phyloP scores from a whole-genome alignment of 2,113 vertebrate genomes.

The Proteles cristata region DNA sequence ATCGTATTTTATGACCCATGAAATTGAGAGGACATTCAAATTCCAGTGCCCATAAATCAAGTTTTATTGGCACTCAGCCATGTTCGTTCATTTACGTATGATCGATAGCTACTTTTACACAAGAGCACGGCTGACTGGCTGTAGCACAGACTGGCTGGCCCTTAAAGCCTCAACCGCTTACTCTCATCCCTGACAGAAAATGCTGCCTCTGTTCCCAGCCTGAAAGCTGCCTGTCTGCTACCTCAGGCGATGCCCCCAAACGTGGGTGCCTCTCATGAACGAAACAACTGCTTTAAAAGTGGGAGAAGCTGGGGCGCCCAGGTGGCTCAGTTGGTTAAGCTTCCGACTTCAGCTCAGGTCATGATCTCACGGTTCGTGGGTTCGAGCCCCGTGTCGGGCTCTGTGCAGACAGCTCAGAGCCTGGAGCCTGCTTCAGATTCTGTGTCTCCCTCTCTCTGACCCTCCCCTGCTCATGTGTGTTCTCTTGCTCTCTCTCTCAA shows the following conservation, averaged over 20 bases:
- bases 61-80: neutral
- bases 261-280: accelerated
- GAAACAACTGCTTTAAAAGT: neutral
- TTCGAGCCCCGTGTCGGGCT: too few relatives aligned
- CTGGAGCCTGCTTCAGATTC: too few relatives aligned
- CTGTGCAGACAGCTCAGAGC: too few relatives aligned
- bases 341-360: too few relatives aligned
- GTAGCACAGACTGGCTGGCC: accelerated
- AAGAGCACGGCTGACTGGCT: accelerated
- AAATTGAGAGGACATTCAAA: accelerated
- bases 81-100: accelerated
- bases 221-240: neutral
- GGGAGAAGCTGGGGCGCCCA: neutral
- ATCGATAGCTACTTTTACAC: accelerated
- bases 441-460: too few relatives aligned
- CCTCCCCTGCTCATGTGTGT: too few relatives aligned
- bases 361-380: too few relatives aligned
- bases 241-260: neutral
- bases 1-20: neutral
- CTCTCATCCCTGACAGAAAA: neutral
- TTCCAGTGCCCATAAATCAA: accelerated
- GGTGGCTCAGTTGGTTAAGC: too few relatives aligned
- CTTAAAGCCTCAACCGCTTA: neutral
- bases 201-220: accelerated
- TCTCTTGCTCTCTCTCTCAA: too few relatives aligned